Evolutionary conservation across 2,113 vertebrate genomes (phyloP).

Genomic region (Marmota monax): DNA sequence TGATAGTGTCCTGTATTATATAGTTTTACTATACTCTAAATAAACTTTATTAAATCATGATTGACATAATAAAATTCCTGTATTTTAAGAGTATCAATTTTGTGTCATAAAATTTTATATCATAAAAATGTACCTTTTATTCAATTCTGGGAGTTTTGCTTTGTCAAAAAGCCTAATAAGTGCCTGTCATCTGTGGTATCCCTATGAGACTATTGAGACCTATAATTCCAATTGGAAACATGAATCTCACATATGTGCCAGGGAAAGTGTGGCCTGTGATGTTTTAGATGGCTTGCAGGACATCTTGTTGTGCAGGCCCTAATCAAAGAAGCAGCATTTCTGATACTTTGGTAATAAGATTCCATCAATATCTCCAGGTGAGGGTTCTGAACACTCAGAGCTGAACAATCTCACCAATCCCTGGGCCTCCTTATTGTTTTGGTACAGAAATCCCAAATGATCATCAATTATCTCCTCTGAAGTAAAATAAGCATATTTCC

Average conservation of each 20-base stretch:
- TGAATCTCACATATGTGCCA: background rate
- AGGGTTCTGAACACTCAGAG: background rate
- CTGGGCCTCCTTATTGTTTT: background rate
- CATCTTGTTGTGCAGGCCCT: background rate
- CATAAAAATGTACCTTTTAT: background rate
- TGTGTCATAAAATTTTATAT: background rate
- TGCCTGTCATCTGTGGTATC: no score
- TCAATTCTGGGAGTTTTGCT: background rate
- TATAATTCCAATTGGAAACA: background rate
- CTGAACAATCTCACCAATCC: background rate
- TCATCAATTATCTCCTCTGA: background rate
- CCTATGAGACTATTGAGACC: background rate
- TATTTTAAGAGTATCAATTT: background rate
- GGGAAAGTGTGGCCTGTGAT: background rate
- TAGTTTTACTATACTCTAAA: background rate
- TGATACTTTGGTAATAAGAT: background rate
- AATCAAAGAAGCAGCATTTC: background rate
- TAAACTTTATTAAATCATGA: background rate
- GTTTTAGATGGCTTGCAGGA: background rate
- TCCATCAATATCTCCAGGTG: background rate
- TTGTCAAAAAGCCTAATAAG: background rate
- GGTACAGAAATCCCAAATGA: background rate
- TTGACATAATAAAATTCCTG: background rate
- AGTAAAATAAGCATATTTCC: background rate
- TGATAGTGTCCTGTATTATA: background rate